phyloP scores from a whole-genome alignment of 2,797 vertebrate genomes.

The Antrozous pallidus region DNA sequence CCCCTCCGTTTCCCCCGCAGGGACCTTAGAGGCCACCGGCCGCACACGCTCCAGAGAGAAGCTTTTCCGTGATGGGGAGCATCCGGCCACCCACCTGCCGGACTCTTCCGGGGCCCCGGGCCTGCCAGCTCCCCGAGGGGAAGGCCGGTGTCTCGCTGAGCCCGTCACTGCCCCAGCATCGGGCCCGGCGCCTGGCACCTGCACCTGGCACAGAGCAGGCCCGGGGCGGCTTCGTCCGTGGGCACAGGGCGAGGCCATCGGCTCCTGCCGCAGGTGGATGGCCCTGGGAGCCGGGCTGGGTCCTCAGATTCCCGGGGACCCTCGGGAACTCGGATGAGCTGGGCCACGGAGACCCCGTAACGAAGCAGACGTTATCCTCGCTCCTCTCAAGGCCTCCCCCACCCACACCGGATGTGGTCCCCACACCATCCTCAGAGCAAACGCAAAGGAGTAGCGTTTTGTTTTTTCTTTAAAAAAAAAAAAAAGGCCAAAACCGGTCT shows the following conservation, averaged over 20 bases:
- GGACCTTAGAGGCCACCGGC: neutral
- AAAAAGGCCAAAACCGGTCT: too few relatives aligned
- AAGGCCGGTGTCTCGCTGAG: neutral
- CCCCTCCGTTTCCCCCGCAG: neutral
- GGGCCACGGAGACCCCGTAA: neutral
- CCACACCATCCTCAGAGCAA: neutral
- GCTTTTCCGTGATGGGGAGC: neutral
- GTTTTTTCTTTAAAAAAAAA: too few relatives aligned
- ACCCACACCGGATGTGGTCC: neutral
- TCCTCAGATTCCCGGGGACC: conserved; percentile 15
- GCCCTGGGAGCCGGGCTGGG: neutral
- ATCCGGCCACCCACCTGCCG: neutral
- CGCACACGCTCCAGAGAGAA: neutral
- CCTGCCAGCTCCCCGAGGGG: neutral
- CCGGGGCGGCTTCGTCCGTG: neutral
- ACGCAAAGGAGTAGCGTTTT: neutral
- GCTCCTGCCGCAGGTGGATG: neutral
- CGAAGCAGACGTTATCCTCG: neutral
- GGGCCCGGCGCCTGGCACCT: neutral
- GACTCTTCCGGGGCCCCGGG: neutral
- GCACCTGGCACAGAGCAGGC: neutral
- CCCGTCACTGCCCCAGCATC: neutral
- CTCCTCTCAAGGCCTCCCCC: neutral
- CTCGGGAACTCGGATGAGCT: neutral
- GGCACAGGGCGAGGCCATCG: neutral